Percentiles rank a stretch among this genome's conserved stretches.
Evolutionary conservation across 2,113 vertebrate genomes (phyloP).

Genomic region (Onychorhynchus coronatus): DNA sequence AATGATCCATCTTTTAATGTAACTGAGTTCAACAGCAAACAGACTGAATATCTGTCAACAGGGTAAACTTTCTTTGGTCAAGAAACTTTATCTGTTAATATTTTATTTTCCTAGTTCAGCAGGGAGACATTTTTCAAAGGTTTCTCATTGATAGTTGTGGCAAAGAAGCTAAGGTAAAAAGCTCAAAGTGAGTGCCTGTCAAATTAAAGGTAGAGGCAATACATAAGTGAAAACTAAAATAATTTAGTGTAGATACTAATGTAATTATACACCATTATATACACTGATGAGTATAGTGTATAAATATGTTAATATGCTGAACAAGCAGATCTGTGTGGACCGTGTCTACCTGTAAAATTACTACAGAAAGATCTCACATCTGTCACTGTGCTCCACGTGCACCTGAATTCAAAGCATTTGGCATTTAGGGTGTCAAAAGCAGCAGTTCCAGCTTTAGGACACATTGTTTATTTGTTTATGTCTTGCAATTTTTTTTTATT

Average conservation of each 20-base stretch:
- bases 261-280: background rate
- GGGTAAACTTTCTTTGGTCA: slow-evolving; percentile 10
- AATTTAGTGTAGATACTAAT: background rate
- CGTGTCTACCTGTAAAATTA: background rate
- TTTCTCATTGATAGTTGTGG: background rate
- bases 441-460: background rate
- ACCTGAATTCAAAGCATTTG: background rate
- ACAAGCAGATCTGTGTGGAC: background rate
- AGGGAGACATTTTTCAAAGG: background rate
- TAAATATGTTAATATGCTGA: background rate
- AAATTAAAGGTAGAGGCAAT: background rate
- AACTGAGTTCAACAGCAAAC: background rate
- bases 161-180: background rate
- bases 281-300: background rate
- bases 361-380: background rate
- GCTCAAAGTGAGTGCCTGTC: background rate
- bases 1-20: slow-evolving; percentile 33
- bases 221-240: background rate
- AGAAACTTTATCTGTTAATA: slow-evolving; percentile 11
- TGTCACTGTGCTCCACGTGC: background rate
- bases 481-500: background rate
- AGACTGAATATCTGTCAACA: background rate
- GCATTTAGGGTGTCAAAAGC: background rate
- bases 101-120: slow-evolving; percentile 18
- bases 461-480: background rate